Conservation (phyloP, 2,113 vertebrate species). For the Oceanites oceanicus region DNA sequence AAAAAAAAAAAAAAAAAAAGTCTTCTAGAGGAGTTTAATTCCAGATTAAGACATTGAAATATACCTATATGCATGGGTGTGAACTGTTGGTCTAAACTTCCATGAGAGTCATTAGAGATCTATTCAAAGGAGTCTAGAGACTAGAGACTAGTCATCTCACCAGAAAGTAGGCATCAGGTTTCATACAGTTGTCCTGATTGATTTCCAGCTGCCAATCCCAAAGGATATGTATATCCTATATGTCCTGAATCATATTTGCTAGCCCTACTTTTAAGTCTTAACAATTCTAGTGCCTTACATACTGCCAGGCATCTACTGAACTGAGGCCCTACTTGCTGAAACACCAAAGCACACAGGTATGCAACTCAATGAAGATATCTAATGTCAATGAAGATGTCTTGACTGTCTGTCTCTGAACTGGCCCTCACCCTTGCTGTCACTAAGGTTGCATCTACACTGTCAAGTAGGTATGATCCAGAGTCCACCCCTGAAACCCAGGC, state of each 20-base stretch:
- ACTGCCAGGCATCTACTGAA: neutral
- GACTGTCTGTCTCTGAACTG: neutral
- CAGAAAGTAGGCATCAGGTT: neutral
- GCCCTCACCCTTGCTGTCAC: neutral
- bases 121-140: neutral
- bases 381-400: neutral
- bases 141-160: neutral
- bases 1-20: neutral
- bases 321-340: neutral
- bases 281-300: neutral
- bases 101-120: neutral
- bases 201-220: neutral
- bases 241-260: neutral
- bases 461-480: neutral
- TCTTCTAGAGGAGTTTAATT: neutral
- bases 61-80: neutral
- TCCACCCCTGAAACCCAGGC: neutral
- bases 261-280: neutral
- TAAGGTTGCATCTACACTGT: neutral
- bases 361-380: fast-evolving
- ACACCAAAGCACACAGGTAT: fast-evolving
- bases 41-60: neutral
- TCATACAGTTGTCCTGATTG: neutral
- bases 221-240: neutral
- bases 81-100: neutral